A percentile compares a stretch with the other conserved stretches of the same genome.
Conservation (phyloP, 2,797 vertebrate species). For the Babyrousa celebensis region DNA sequence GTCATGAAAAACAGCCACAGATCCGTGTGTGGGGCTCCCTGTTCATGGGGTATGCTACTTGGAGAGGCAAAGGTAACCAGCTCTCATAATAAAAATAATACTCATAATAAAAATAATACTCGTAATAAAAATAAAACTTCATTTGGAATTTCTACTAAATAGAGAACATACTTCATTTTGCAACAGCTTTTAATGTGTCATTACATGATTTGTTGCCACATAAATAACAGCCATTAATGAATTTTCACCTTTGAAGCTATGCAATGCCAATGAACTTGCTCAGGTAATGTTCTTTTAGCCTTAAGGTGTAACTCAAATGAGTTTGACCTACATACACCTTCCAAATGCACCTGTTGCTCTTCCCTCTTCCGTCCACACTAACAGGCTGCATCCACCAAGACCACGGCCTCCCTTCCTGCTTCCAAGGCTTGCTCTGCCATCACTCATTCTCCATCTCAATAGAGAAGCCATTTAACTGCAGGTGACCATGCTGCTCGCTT, state of each 20-base stretch:
- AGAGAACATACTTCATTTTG: not conserved
- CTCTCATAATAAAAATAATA: not conserved
- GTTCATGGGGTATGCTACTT: not conserved
- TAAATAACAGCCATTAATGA: not conserved
- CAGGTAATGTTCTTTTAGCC: not conserved
- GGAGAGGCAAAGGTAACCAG: not conserved
- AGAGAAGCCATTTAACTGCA: not conserved
- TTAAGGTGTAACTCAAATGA: not conserved
- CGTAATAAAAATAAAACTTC: not conserved
- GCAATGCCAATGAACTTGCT: not conserved
- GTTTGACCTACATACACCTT: not conserved
- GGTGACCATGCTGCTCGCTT: rapidly evolving
- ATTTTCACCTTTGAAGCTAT: not conserved
- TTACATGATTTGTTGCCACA: not conserved
- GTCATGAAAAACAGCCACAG: not conserved
- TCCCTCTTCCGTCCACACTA: not conserved
- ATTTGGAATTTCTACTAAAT: not conserved
- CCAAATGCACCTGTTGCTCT: not conserved
- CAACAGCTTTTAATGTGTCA: not conserved
- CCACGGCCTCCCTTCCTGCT: rapidly evolving
- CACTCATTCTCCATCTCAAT: not conserved
- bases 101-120: too few relatives aligned
- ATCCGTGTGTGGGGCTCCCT: not conserved
- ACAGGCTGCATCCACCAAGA: rapidly evolving
- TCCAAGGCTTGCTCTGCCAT: rapidly evolving